Evolutionary conservation across 2,797 vertebrate species (phyloP), one percentile per base, ranked within the genome.

Genomic region (Lepilemur septentrionalis): DNA sequence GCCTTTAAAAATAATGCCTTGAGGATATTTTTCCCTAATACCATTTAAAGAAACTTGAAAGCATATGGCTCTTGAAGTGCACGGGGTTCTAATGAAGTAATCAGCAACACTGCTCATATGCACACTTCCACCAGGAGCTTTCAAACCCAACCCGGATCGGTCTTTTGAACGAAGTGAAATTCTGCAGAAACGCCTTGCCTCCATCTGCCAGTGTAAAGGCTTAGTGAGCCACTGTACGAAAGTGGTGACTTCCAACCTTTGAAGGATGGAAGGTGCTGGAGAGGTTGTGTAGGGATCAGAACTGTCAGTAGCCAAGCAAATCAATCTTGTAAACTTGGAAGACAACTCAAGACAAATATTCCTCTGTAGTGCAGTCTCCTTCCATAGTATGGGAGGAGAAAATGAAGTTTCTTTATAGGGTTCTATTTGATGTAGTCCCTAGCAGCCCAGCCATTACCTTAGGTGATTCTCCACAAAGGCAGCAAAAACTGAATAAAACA

Each of bases 1-100:
- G 95, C 94, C 96, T 98, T 98, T 98, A 98, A 98, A 98, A 98
- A 98, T 98, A 98, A 98, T 98, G 98, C 98, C 98, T 98, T 85
- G 93, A 98, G 98, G 98, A 98, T 98, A 98, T 98, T 98, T 99
- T 98, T 93, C 94, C 98, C 96, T 98, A 98, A 98, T 97, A 97
- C 96, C 97, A 97, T 97, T 98, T 98, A 97, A 98, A 98, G 98
- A 97, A 98, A 98, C 97, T 98, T 98, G 98, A 98, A 98, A 99
- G 98, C 97, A 97, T 98, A 98, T 98, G 98, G 97, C 97, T 98
- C 97, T 95, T 96, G 97, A 98, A 98, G 97, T 88, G 73, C 97
- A 94, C 94, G 95, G 97, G 91, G 89, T 97, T 98, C 97, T 98
- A 98, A 97, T 98, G 98, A 98, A 98, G 97, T 93, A 97, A 98